Conservation (phyloP, 2,888 invertebrate genomes). For the Monopis laevigella region DNA sequence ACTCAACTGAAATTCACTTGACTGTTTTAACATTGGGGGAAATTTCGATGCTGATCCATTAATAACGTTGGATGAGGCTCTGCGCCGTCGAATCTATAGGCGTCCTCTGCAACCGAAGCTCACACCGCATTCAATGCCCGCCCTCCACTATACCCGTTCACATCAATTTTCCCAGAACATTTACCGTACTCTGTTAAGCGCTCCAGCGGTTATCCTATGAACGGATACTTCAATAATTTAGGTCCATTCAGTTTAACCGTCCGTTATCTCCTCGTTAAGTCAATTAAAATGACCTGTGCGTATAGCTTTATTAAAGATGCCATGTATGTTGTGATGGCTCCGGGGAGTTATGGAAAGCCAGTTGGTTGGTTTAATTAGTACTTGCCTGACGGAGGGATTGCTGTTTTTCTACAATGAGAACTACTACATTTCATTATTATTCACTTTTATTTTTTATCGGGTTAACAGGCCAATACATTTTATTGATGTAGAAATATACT, state of each 20-base stretch:
- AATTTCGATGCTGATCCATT: constrained; percentile 8
- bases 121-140: constrained; percentile 8
- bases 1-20: constrained; percentile 6
- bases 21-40: constrained; percentile 7
- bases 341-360: too few relatives aligned
- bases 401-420: too few relatives aligned
- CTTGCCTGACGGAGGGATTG: too few relatives aligned
- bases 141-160: constrained; percentile 1
- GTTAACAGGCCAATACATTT: too few relatives aligned
- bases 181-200: constrained; percentile 11
- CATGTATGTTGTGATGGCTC: too few relatives aligned
- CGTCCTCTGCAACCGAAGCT: constrained; percentile 11
- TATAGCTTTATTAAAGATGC: too few relatives aligned
- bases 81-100: constrained; percentile 8
- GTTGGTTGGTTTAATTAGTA: not conserved
- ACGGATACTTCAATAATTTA: constrained; percentile 10
- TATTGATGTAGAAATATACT: too few relatives aligned
- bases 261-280: constrained; percentile 1
- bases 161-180: constrained; percentile 12
- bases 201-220: constrained; percentile 7
- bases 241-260: not conserved
- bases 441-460: too few relatives aligned
- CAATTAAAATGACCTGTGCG: not conserved
- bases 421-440: too few relatives aligned
- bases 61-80: constrained; percentile 9